phyloP scores from a whole-genome alignment of 1,140 invertebrate species.

The Pinna nobilis region DNA sequence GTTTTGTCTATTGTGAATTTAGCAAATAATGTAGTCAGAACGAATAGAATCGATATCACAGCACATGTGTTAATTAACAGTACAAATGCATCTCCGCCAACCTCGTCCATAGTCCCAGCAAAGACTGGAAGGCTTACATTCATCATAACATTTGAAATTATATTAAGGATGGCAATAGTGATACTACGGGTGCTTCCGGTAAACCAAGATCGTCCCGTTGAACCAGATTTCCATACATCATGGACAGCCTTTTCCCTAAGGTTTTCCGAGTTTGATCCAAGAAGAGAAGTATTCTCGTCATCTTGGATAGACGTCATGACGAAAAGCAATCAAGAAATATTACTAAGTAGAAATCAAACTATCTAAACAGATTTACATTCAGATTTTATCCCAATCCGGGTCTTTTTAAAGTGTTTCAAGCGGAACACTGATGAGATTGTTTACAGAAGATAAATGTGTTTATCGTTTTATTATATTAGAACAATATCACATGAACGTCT shows the following conservation, averaged over 20 bases:
- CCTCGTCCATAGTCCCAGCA: conserved; percentile 44
- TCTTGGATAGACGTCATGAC: not conserved
- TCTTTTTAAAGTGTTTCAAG: too few species aligned
- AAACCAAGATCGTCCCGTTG: not conserved
- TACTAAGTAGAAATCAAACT: too few species aligned
- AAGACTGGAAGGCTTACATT: conserved; percentile 48
- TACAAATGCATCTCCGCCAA: conserved; percentile 45
- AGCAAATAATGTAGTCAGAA: conserved; percentile 32
- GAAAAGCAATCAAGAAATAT: not conserved
- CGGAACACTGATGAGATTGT: too few species aligned
- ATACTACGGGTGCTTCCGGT: conserved; percentile 19
- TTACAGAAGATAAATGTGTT: too few species aligned
- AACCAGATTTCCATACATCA: conserved; percentile 5
- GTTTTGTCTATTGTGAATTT: conserved; percentile 16
- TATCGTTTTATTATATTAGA: too few species aligned
- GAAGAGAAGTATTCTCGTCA: not conserved
- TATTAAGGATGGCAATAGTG: conserved; percentile 39
- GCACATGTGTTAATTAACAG: conserved; percentile 37
- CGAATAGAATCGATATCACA: conserved; percentile 44
- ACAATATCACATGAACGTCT: too few species aligned
- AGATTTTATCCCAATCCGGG: too few species aligned
- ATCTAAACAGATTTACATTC: too few species aligned
- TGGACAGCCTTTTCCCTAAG: not conserved
- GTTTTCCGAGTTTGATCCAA: not conserved
- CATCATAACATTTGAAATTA: conserved; percentile 46